Conservation (phyloP, 2,113 vertebrate species). For the Galemys pyrenaicus region DNA sequence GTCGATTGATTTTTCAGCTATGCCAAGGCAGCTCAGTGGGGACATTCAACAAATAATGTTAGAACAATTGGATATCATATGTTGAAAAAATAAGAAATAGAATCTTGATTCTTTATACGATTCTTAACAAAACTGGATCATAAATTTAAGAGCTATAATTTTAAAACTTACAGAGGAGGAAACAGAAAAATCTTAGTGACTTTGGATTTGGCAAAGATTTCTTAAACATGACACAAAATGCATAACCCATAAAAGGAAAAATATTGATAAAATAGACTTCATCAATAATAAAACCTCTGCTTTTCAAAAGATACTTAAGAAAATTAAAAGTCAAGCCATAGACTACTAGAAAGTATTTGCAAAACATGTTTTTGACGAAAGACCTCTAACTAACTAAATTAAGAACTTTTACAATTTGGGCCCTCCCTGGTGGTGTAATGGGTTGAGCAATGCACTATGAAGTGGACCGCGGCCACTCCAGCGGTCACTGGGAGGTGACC, state of each 20-base stretch:
- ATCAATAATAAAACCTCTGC: conserved; percentile 2
- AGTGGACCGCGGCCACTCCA: too few relatives aligned
- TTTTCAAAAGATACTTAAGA: not conserved
- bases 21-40: not conserved
- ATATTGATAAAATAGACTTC: not conserved
- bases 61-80: not conserved
- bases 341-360: not conserved
- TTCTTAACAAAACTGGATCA: not conserved
- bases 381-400: not conserved
- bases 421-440: too few relatives aligned
- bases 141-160: not conserved
- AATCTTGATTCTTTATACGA: not conserved
- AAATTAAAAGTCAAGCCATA: not conserved
- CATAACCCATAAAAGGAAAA: not conserved
- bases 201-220: not conserved
- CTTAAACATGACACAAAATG: not conserved
- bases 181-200: not conserved
- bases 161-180: not conserved
- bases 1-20: not conserved
- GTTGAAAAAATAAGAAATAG: not conserved
- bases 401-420: not conserved
- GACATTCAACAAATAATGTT: not conserved
- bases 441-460: too few relatives aligned
- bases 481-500: too few relatives aligned
- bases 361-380: not conserved